These are phyloP conservation scores for Pipistrellus pygmaeus DNA, from an alignment of 2,797 vertebrate genomes.

Conservation along the genomic window DNA sequence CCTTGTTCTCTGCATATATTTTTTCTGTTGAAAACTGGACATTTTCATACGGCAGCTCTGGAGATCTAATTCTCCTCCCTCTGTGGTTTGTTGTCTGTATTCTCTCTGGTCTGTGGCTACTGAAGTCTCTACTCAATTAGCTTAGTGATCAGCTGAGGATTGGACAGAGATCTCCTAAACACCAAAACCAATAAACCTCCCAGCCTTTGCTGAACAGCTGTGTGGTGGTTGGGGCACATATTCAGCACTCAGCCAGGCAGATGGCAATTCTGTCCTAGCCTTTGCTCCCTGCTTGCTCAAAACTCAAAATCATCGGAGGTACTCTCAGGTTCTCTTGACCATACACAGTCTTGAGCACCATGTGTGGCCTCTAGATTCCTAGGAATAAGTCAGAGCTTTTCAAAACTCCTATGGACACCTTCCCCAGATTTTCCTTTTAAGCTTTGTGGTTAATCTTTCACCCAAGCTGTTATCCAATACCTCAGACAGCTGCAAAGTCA, in stretches of 20 bases:
- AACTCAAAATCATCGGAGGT: background rate
- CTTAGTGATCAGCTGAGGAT: background rate
- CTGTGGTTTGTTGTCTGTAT: background rate
- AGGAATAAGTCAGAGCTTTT: background rate
- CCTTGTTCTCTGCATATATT: background rate
- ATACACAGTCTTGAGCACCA: background rate
- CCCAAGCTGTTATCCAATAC: background rate
- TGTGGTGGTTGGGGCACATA: background rate
- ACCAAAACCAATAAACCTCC: background rate
- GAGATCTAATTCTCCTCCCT: background rate
- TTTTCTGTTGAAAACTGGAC: background rate
- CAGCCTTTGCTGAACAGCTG: background rate
- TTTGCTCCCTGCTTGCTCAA: background rate
- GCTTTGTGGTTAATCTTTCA: background rate
- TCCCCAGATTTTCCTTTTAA: background rate
- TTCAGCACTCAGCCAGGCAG: background rate
- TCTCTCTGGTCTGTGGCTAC: background rate
- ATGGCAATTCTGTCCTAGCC: too few relatives aligned
- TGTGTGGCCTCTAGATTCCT: background rate
- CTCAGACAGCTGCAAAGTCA: background rate
- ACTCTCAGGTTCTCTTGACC: background rate
- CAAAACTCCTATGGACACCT: background rate
- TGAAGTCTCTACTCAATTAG: background rate
- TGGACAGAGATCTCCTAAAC: background rate
- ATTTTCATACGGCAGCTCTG: background rate